Conservation (phyloP, 2,113 vertebrate genomes). For the Phyllostomus hastatus region DNA sequence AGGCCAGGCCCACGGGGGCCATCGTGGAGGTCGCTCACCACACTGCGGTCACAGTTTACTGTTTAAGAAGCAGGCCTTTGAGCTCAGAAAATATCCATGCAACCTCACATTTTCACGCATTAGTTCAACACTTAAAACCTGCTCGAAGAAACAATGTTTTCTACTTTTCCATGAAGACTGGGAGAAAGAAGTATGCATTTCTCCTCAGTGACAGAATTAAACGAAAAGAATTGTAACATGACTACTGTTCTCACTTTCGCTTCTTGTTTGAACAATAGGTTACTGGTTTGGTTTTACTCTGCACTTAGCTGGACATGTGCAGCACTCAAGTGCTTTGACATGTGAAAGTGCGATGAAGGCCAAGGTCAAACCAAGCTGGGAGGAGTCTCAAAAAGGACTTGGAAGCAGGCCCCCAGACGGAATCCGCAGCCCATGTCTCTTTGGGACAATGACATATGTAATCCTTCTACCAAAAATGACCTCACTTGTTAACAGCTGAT, state of each 20-base stretch:
- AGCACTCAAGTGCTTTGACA: neutral
- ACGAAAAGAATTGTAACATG: neutral
- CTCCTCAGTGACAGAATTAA: neutral
- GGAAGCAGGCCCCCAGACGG: slow-evolving; percentile 8
- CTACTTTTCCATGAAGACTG: neutral
- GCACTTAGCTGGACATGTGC: neutral
- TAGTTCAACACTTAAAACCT: neutral
- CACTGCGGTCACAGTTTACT: neutral
- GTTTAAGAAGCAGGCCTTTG: neutral
- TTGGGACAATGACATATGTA: slow-evolving; percentile 46
- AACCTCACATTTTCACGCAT: neutral
- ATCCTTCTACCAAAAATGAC: slow-evolving; percentile 55
- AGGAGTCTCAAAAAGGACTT: neutral
- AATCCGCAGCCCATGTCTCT: slow-evolving; percentile 29
- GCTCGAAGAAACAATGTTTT: neutral
- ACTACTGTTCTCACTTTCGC: neutral
- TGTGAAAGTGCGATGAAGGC: neutral
- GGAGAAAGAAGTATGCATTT: neutral
- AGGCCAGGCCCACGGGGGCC: neutral
- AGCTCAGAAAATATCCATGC: neutral
- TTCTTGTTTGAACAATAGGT: neutral
- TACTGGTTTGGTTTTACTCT: neutral
- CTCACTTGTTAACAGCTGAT: slow-evolving; percentile 54
- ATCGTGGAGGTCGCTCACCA: neutral
- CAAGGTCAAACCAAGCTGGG: neutral